phyloP scores from a whole-genome alignment of 2,888 invertebrate species.

The Lasioglossum marginatum region DNA sequence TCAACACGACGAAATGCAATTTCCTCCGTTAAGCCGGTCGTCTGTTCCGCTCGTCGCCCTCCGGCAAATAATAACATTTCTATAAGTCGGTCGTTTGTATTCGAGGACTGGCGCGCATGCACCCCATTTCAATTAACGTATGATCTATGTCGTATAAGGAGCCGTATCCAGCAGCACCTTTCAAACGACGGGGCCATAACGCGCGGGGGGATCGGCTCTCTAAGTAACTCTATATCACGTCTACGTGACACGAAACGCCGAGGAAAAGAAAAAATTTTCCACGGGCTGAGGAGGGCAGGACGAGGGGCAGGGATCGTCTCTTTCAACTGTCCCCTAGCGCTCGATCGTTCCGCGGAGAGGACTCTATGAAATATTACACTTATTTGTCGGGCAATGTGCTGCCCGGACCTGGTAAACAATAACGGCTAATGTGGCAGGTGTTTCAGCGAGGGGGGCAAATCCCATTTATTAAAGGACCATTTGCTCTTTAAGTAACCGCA shows the following conservation, averaged over 20 bases:
- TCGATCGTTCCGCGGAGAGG: slow-evolving; percentile 29
- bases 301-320: slow-evolving; percentile 52
- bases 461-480: neutral
- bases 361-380: slow-evolving; percentile 25
- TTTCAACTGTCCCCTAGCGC: slow-evolving; percentile 54
- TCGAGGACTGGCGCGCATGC: slow-evolving; percentile 81
- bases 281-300: slow-evolving; percentile 36
- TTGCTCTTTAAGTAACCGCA: neutral
- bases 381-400: slow-evolving; percentile 30
- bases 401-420: neutral
- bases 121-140: slow-evolving; percentile 85
- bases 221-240: slow-evolving; percentile 84
- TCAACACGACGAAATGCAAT: slow-evolving; percentile 78
- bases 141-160: slow-evolving; percentile 84
- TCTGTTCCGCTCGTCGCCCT: slow-evolving; percentile 60
- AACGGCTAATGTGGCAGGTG: neutral
- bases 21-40: slow-evolving; percentile 75
- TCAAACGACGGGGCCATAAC: slow-evolving; percentile 79
- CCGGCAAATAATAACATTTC: slow-evolving; percentile 84
- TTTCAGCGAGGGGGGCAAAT: neutral
- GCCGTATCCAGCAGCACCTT: slow-evolving; percentile 78
- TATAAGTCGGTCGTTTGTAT: slow-evolving; percentile 85
- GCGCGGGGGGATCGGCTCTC: slow-evolving; percentile 81
- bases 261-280: slow-evolving; percentile 67
- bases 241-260: slow-evolving; percentile 82